Evolutionary conservation across 2,113 vertebrate genomes (phyloP), one percentile per base, ranked within the genome.

Genomic region (Caloenas nicobarica): DNA sequence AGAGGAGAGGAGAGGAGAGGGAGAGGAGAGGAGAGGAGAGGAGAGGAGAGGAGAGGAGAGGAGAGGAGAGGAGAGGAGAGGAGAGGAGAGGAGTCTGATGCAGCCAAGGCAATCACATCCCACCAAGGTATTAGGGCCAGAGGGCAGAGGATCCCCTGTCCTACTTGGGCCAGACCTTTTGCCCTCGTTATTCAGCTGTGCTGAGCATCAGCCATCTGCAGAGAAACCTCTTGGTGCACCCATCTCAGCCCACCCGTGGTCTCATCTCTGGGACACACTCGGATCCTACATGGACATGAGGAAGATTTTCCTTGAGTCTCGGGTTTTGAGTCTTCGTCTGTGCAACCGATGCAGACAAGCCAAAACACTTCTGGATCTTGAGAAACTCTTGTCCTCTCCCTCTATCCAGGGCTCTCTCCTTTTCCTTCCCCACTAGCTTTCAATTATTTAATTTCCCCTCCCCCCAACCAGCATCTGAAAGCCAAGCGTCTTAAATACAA

Each of bases 401-500:
- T 81, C 93, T 29, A 2, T 2, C 60, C 72, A n/a, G 72, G 57
- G 50, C 60, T 78, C 58, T 12, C 53, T 50, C 56, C 57, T 26
- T 26, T 81, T 83, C 91, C 77, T 89, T 94, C 91, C 80, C 79
- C 77, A 65, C 44, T n/a, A 90, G 82, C 81, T 74, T 89, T 94
- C 96, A 96, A 83, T 96, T 83, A 96, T 97, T 97, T 76, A 95
- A 97, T 96, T 96, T 92, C 77, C 58, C 78, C 50, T 18, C 74
- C 53, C 36, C 34, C 56, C 16, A 15, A 33, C 38, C 88, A 69
- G 83, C 89, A 79, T 89, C 92, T 66, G 78, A 94, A 81, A 84
- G 90, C 94, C 13, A 51, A 97, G 74, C 19, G 28, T 58, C 96
- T 97, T 97, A 97, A 98, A 98, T 97, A 98, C 96, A 97, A 97